phyloP scores from a whole-genome alignment of 2,113 vertebrate species.

The Nibea coibor region DNA sequence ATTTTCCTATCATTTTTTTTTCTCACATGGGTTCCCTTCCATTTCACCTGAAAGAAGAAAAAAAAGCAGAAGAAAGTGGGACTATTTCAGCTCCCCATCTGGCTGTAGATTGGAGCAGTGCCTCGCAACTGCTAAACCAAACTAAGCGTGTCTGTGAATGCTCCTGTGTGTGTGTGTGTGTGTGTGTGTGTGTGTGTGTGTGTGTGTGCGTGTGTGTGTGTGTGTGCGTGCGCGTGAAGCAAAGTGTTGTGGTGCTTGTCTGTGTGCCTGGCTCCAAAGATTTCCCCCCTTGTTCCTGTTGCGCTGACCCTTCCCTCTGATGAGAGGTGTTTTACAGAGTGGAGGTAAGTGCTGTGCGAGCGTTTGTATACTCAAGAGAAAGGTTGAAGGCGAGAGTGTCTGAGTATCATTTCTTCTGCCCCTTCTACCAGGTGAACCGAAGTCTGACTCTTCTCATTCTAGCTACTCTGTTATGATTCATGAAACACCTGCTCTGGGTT shows the following conservation, averaged over 20 bases:
- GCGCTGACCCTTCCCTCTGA: conserved; percentile 38
- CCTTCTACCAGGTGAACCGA: conserved; percentile 21
- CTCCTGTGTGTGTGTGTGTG: not conserved
- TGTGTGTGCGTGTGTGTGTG: not conserved
- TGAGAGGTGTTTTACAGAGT: conserved; percentile 41
- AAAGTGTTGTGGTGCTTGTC: conserved; percentile 19
- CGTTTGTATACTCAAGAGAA: conserved; percentile 45
- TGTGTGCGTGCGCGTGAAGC: not conserved
- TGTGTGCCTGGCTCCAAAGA: conserved; percentile 16
- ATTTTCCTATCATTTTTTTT: conserved; percentile 12
- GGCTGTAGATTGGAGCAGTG: conserved; percentile 12
- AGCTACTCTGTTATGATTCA: conserved; percentile 14
- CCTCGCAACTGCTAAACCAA: not conserved
- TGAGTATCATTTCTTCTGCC: conserved; percentile 41
- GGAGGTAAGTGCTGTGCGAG: conserved; percentile 46
- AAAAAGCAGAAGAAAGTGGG: not conserved
- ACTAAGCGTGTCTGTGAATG: conserved; percentile 13
- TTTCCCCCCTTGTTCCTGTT: conserved; percentile 21
- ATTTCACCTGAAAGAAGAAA: not conserved
- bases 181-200: not conserved
- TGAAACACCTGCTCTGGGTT: conserved; percentile 46
- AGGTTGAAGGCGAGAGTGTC: conserved; percentile 26
- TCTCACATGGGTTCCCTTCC: conserved; percentile 10
- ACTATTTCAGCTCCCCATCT: conserved; percentile 1
- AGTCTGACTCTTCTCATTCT: conserved; percentile 26